phyloP scores from a whole-genome alignment of 2,888 invertebrate species.

The Sinopyrophorus schimmeli region DNA sequence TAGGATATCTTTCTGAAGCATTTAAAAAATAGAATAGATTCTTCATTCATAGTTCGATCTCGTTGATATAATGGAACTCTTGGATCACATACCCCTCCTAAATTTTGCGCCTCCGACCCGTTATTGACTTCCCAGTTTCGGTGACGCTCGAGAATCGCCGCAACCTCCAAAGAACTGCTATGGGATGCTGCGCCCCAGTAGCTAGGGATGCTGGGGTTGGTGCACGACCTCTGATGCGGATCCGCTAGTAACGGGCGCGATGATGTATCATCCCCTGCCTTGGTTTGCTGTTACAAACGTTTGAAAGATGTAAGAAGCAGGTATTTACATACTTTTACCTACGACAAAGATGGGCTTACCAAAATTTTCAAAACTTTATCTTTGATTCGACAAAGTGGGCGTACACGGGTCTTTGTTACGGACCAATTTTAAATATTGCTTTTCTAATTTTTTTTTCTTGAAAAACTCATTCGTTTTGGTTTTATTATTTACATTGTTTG shows the following conservation, averaged over 20 bases:
- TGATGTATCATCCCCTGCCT: conserved; percentile 24
- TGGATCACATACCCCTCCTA: conserved; percentile 45
- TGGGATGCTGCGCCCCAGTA: conserved; percentile 53
- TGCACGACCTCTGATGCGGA: conserved; percentile 22
- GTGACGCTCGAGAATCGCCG: conserved; percentile 45
- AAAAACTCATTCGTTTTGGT: too few relatives aligned
- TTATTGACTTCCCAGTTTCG: conserved; percentile 52
- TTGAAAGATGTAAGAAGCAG: conserved; percentile 23
- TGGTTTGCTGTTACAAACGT: conserved; percentile 21
- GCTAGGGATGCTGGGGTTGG: conserved; percentile 46
- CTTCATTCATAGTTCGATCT: conserved; percentile 22
- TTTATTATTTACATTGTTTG: too few relatives aligned
- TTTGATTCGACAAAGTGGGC: conserved; percentile 16
- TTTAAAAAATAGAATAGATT: too few relatives aligned
- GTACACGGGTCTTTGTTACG: conserved; percentile 14
- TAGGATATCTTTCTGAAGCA: too few relatives aligned
- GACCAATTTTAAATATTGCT: too few relatives aligned
- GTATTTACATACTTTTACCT: conserved; percentile 14
- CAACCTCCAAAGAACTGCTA: conserved; percentile 44
- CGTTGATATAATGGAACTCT: conserved; percentile 33
- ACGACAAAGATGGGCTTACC: not conserved
- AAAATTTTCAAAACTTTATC: conserved; percentile 7
- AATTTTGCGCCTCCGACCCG: conserved; percentile 45
- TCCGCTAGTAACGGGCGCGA: conserved; percentile 24
- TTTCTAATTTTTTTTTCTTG: too few relatives aligned